Evolutionary conservation across 1,140 invertebrate species (phyloP).

Genomic region (Hyles vespertilio): DNA sequence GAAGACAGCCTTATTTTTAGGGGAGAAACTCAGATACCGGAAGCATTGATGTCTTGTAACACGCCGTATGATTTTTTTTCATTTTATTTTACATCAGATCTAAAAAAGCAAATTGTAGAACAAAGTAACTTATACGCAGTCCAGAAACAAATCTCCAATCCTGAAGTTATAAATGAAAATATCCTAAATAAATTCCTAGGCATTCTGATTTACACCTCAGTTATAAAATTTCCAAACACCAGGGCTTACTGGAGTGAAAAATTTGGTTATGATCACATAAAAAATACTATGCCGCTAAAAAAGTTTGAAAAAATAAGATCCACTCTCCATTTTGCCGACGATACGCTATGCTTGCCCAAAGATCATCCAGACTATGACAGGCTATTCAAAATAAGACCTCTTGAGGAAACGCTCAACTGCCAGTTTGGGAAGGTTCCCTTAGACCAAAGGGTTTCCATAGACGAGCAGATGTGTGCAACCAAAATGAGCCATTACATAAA

Average conservation of each 20-base stretch:
- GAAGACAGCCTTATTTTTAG: constrained; percentile 12
- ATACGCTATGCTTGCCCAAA: constrained; percentile 16
- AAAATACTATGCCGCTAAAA: constrained; percentile 14
- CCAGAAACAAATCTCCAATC: constrained; percentile 10
- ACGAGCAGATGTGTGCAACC: constrained; percentile 17
- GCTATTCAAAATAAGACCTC: constrained; percentile 17
- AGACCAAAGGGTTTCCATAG: constrained; percentile 15
- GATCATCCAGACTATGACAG: constrained; percentile 13
- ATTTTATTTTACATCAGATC: constrained; percentile 12
- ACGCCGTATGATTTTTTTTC: constrained; percentile 11
- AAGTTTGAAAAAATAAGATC: constrained; percentile 16
- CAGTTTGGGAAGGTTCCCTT: constrained; percentile 17
- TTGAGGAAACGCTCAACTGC: constrained; percentile 15
- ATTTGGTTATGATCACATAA: constrained; percentile 12
- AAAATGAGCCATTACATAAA: constrained; percentile 14
- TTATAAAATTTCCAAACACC: constrained; percentile 12
- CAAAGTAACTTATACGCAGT: constrained; percentile 7
- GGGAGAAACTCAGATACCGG: constrained; percentile 11
- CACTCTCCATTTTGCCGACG: constrained; percentile 16
- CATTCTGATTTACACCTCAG: constrained; percentile 11
- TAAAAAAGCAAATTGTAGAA: constrained; percentile 11
- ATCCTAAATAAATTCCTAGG: constrained; percentile 12
- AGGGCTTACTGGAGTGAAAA: constrained; percentile 11
- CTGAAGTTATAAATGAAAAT: constrained; percentile 11
- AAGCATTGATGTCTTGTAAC: constrained; percentile 11